These are phyloP conservation scores for Isoperla grammatica DNA, from an alignment of 2,888 invertebrate species.

Conservation along the genomic window DNA sequence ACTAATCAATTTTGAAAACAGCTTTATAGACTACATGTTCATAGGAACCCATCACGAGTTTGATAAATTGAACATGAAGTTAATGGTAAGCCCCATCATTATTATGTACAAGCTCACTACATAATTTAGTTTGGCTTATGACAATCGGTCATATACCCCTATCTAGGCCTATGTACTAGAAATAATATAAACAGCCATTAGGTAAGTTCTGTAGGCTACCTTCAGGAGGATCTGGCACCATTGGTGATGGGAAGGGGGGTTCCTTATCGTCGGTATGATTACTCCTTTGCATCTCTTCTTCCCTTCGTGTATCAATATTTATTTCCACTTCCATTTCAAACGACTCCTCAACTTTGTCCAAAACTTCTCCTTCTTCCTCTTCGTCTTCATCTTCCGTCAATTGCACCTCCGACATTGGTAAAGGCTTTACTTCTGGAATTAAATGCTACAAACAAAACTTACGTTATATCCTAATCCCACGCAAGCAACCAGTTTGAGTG, in stretches of 20 bases:
- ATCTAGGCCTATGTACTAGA: no score
- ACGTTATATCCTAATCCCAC: no score
- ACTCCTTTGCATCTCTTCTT: constrained; percentile 22
- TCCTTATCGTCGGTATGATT: constrained; percentile 14
- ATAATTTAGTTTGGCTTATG: no score
- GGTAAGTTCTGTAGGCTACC: background rate
- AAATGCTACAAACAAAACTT: constrained; percentile 39
- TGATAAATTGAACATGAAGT: no score
- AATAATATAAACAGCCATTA: background rate
- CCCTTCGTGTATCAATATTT: constrained; percentile 33
- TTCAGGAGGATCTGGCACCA: constrained; percentile 18
- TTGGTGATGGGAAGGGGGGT: background rate
- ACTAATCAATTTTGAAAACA: no score
- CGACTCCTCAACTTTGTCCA: constrained; percentile 27
- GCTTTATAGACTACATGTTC: no score
- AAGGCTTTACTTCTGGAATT: constrained; percentile 47
- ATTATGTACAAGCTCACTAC: no score
- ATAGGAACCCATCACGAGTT: no score
- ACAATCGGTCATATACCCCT: no score
- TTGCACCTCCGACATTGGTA: constrained; percentile 44
- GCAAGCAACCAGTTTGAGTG: no score
- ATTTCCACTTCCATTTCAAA: constrained; percentile 28
- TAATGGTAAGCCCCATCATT: no score
- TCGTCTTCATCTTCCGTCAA: constrained; percentile 45
- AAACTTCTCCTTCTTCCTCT: constrained; percentile 35